These are phyloP conservation scores for Lepidurus apus DNA, from an alignment of 1,140 invertebrate genomes.

Conservation along the genomic window DNA sequence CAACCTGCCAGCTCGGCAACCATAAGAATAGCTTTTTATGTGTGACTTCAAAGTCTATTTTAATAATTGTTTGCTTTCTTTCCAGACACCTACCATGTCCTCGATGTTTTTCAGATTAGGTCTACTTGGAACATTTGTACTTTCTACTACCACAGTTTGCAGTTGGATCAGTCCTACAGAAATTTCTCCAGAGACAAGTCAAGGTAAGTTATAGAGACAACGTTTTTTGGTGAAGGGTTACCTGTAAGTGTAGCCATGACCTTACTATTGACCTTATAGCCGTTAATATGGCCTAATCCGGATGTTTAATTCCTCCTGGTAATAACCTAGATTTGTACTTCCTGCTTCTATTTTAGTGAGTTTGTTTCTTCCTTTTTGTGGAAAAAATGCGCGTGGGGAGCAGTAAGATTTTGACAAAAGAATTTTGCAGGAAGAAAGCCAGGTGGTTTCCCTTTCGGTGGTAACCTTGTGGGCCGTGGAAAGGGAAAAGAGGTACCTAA, in stretches of 20 bases:
- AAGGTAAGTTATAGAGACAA: background rate
- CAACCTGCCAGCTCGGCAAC: no score
- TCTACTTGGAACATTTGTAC: conserved; percentile 11
- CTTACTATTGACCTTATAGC: background rate
- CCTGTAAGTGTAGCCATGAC: background rate
- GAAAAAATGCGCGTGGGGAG: background rate
- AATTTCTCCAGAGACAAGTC: background rate
- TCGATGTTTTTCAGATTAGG: background rate
- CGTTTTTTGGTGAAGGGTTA: background rate
- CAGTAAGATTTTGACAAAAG: background rate
- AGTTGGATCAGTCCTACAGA: background rate
- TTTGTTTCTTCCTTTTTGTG: background rate
- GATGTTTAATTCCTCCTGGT: no score
- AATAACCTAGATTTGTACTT: no score
- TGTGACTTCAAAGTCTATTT: background rate
- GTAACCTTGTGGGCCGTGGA: background rate
- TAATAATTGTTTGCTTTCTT: background rate
- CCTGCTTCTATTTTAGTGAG: no score
- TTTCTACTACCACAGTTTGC: conserved; percentile 1
- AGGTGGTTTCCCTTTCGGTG: background rate
- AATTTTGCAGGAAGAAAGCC: background rate
- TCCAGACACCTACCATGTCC: background rate
- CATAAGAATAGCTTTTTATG: background rate
- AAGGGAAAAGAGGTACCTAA: background rate
- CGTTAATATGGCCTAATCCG: background rate